Percentiles rank a stretch among this genome's conserved stretches.
Evolutionary conservation across 2,888 invertebrate genomes (phyloP).

Genomic region (Pomacea canaliculata): DNA sequence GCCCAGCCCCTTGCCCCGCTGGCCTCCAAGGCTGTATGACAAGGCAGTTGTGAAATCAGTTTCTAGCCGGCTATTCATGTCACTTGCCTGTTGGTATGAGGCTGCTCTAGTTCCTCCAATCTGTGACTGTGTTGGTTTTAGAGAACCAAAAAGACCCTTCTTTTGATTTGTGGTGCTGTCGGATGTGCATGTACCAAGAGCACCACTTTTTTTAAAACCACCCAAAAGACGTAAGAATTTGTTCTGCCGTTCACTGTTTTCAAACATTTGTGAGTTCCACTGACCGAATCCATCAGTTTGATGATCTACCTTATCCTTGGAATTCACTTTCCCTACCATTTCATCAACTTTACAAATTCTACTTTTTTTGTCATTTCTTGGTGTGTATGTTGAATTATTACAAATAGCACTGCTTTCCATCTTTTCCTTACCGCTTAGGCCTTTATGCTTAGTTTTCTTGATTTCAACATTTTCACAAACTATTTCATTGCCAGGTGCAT

Average conservation of each 20-base stretch:
- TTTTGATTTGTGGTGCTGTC: not conserved
- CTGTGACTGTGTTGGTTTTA: not conserved
- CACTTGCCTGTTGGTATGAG: slow-evolving; percentile 20
- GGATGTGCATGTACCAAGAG: not conserved
- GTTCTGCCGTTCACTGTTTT: slow-evolving; percentile 45
- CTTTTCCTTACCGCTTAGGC: too few relatives aligned
- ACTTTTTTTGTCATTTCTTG: too few relatives aligned
- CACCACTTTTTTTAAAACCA: slow-evolving; percentile 45
- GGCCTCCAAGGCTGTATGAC: slow-evolving; percentile 39
- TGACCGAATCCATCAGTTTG: slow-evolving; percentile 38
- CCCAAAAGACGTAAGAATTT: slow-evolving; percentile 56
- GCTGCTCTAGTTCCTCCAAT: slow-evolving; percentile 20
- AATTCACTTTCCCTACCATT: not conserved
- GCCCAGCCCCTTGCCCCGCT: slow-evolving; percentile 54
- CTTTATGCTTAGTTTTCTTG: too few relatives aligned
- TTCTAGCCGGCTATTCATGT: slow-evolving; percentile 45
- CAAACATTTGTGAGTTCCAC: slow-evolving; percentile 50
- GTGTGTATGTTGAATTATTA: too few relatives aligned
- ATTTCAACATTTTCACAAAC: not conserved
- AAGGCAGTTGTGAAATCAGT: slow-evolving; percentile 52
- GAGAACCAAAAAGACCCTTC: slow-evolving; percentile 34
- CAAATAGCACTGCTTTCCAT: too few relatives aligned
- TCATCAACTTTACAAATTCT: too few relatives aligned
- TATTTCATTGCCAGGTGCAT: not conserved
- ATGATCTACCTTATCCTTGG: not conserved